Base-by-base conservation (phyloP, 1,140 invertebrate species). In the Anthonomus grandis region DNA sequence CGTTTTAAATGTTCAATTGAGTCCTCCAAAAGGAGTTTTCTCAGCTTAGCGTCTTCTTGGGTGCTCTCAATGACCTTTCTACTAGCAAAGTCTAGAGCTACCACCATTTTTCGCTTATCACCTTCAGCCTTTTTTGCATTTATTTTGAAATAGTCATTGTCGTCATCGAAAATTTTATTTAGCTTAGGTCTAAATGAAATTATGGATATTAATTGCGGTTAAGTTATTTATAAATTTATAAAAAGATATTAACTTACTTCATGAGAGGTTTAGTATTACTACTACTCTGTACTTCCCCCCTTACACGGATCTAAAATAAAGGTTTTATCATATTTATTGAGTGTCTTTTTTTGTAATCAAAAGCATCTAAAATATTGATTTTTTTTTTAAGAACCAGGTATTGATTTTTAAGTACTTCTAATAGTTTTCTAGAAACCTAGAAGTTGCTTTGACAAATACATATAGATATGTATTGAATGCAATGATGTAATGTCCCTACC, bases 101-200 rank as follows among this genome's bases (percentile, higher is more conserved):
- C 54, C 2, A 66, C 51, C 62, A 69, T 68, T 48, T 61, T 66
- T 38, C 86, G 82, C 63, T 86, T 82, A 52, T 84, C 76, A 37
- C 89, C 75, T 51, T 82, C 79, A 27, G 84, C 80, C 62, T 78
- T 73, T 10, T 86, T 85, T 57, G 86, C 87, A 70, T 85, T 86
- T 4, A 86, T 76, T 59, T 85, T 83, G 76, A 92, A 98, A 74
- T 97, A 97, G 74, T 98, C 95, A 59, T 85, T 85, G 70, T 97
- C 91, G 74, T 97, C 95, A 73, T 98, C 95, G 57, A 95, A 95
- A 2, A 98, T 91, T 67, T 84, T 85, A 0, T 94, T 97, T 59
- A 91, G 46, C 51, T 64, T 64, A 18, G 49, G 66, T 45, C 61
- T 66, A 66, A 61, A 50, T 37, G 17, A 44, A 44, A 22, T 9